phyloP scores from a whole-genome alignment of 2,888 invertebrate genomes.

The Spilosoma lubricipeda region DNA sequence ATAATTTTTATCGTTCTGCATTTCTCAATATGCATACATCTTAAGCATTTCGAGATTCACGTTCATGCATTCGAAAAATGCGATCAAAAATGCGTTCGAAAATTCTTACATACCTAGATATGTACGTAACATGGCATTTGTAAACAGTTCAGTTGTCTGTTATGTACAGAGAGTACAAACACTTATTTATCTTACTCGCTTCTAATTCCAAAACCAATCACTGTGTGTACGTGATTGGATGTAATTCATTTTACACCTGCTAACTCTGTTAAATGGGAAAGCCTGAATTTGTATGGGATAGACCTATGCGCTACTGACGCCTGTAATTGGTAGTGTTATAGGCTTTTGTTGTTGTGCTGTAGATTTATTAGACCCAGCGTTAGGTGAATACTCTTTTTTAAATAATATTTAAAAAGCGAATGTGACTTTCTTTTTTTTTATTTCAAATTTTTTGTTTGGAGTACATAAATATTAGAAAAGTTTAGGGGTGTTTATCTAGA shows the following conservation, averaged over 20 bases:
- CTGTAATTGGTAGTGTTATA: constrained; percentile 32
- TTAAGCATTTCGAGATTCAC: too few species aligned
- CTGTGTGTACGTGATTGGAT: constrained; percentile 42
- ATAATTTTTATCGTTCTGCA: too few species aligned
- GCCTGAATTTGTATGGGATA: constrained; percentile 34
- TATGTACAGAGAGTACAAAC: constrained; percentile 7
- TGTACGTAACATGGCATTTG: not conserved
- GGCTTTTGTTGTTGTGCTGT: constrained; percentile 35
- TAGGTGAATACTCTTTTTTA: not conserved
- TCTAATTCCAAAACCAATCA: constrained; percentile 39
- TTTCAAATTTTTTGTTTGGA: not conserved
- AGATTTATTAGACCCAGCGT: constrained; percentile 6
- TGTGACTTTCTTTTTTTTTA: not conserved
- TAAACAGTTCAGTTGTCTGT: not conserved
- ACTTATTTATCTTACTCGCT: constrained; percentile 26
- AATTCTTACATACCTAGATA: not conserved
- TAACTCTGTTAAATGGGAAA: constrained; percentile 35
- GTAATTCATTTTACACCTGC: constrained; percentile 49
- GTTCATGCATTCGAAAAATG: too few species aligned
- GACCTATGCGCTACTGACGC: constrained; percentile 17
- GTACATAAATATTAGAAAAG: not conserved
- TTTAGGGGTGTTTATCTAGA: not conserved
- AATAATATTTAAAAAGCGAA: not conserved
- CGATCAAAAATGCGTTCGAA: not conserved
- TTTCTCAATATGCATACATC: too few species aligned